Conservation (phyloP, 2,113 vertebrate species). For the Alectura lathami region DNA sequence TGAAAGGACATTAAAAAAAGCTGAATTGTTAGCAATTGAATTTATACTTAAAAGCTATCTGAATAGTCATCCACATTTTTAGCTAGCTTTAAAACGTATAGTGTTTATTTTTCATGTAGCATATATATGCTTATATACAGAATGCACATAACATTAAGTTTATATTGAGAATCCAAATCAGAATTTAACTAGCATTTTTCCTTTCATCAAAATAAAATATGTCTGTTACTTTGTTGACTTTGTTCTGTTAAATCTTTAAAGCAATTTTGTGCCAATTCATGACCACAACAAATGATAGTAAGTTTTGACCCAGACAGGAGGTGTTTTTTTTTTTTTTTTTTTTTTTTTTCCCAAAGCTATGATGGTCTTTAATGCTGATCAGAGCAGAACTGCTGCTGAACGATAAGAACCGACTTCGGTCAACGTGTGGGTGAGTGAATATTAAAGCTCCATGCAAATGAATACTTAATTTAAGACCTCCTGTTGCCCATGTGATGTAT, state of each 20-base stretch:
- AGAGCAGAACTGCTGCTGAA: neutral
- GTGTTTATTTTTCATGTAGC: no score
- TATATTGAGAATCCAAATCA: neutral
- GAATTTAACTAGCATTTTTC: neutral
- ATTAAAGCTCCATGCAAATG: neutral
- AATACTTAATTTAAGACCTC: neutral
- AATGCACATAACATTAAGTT: neutral
- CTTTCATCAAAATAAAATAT: neutral
- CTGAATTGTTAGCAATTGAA: neutral
- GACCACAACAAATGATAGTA: neutral
- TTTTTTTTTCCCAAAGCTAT: neutral
- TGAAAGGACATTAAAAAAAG: neutral
- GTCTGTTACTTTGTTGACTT: neutral
- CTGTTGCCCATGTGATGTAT: accelerated
- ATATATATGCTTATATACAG: neutral
- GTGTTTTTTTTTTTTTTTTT: neutral
- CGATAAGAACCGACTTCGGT: neutral
- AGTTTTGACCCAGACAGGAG: neutral
- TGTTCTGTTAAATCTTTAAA: neutral
- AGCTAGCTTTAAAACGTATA: neutral
- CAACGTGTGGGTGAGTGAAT: neutral
- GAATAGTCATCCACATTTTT: neutral
- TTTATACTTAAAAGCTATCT: neutral
- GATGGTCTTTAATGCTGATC: neutral
- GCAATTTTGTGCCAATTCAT: neutral